Conservation (phyloP, 2,888 invertebrate species). For the Meta bourneti region DNA sequence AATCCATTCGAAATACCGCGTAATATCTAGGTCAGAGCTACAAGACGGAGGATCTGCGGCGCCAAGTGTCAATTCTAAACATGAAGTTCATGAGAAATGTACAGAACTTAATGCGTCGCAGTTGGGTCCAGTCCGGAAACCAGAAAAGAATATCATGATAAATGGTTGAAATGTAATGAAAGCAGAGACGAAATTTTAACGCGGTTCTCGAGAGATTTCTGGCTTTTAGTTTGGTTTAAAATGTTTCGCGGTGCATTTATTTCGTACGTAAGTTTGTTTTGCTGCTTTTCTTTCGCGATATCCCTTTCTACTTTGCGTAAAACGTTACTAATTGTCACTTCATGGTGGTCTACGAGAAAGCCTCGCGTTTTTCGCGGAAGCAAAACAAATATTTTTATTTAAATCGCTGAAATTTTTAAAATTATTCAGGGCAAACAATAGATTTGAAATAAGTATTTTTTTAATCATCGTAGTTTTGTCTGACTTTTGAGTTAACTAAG, state of each 20-base stretch:
- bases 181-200: conserved; percentile 62
- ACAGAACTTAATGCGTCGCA: conserved; percentile 66
- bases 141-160: conserved; percentile 74
- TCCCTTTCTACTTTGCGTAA: background rate
- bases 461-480: no score
- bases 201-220: conserved; percentile 34
- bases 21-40: conserved; percentile 72
- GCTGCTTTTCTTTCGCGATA: background rate
- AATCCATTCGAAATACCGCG: conserved; percentile 41
- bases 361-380: no score
- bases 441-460: no score
- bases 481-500: no score
- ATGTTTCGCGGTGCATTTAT: conserved; percentile 28
- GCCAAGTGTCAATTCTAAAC: conserved; percentile 75
- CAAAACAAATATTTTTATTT: no score
- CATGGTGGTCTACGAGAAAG: background rate
- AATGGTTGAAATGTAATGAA: conserved; percentile 67
- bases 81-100: conserved; percentile 73
- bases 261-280: conserved; percentile 32
- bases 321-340: background rate
- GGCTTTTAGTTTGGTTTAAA: conserved; percentile 41
- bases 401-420: no score
- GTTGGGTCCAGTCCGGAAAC: conserved; percentile 58
- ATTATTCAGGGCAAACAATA: no score
- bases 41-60: conserved; percentile 63